phyloP scores from a whole-genome alignment of 2,797 vertebrate genomes.

The Diplodus puntazzo region DNA sequence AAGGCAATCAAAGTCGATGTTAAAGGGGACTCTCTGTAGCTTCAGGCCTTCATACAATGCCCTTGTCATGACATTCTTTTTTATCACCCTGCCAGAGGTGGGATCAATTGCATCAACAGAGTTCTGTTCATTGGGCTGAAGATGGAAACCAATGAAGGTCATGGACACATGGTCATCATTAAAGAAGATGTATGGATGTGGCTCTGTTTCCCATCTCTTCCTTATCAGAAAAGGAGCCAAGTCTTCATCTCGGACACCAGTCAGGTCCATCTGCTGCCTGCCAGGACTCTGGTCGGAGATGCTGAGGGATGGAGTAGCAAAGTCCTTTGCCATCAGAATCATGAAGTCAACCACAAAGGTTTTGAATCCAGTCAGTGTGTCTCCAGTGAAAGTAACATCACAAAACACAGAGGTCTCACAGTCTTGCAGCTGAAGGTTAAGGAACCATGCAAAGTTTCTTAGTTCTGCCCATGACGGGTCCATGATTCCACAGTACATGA shows the following conservation, averaged over 20 bases:
- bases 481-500: constrained; percentile 91
- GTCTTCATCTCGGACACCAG: constrained; percentile 86
- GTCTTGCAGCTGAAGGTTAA: constrained; percentile 92
- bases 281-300: constrained; percentile 94
- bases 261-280: constrained; percentile 69
- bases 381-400: constrained; percentile 82
- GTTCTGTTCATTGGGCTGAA: constrained; percentile 70
- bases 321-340: constrained; percentile 98
- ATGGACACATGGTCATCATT: constrained; percentile 92
- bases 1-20: constrained; percentile 90
- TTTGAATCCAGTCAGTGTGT: constrained; percentile 93
- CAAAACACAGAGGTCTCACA: constrained; percentile 95
- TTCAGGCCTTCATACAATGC: constrained; percentile 86
- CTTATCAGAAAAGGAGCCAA: constrained; percentile 92
- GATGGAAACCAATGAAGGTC: constrained; percentile 98
- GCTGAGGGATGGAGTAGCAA: constrained; percentile 93
- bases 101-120: constrained; percentile 90
- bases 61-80: constrained; percentile 86
- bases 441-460: constrained; percentile 92
- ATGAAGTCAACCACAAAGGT: constrained; percentile 96
- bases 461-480: constrained; percentile 96
- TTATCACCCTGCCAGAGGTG: constrained; percentile 83
- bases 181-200: constrained; percentile 97
- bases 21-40: constrained; percentile 93
- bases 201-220: constrained; percentile 95